These are phyloP conservation scores for Drosophila nigricruria DNA, from an alignment of 2,888 invertebrate species.

Conservation along the genomic window DNA sequence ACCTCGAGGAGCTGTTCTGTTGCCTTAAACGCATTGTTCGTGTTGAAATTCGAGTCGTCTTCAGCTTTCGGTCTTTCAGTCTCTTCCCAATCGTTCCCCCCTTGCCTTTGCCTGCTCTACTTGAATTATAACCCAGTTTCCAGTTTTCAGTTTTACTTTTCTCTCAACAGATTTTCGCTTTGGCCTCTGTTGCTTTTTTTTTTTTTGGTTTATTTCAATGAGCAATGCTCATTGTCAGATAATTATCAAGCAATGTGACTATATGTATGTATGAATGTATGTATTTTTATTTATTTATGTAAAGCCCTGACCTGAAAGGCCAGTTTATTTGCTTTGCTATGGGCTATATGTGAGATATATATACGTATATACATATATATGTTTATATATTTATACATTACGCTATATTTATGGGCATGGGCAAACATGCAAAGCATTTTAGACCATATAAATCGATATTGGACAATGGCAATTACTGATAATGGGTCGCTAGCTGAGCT, in stretches of 20 bases:
- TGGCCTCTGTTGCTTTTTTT: slow-evolving; percentile 31
- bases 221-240: slow-evolving; percentile 72
- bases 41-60: slow-evolving; percentile 65
- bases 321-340: slow-evolving; percentile 58
- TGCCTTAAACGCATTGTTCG: slow-evolving; percentile 50
- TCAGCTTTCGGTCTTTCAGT: slow-evolving; percentile 17
- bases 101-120: slow-evolving; percentile 35
- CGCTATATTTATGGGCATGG: slow-evolving; percentile 36
- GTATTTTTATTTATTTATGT: slow-evolving; percentile 29
- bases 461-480: slow-evolving; percentile 74
- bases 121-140: slow-evolving; percentile 55
- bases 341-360: slow-evolving; percentile 6
- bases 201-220: slow-evolving; percentile 44
- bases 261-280: slow-evolving; percentile 1
- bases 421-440: slow-evolving; percentile 69
- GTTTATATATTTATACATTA: slow-evolving; percentile 11
- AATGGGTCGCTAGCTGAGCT: slow-evolving; percentile 48
- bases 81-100: background rate
- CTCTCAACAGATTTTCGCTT: slow-evolving; percentile 37
- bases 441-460: slow-evolving; percentile 72
- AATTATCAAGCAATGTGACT: slow-evolving; percentile 69
- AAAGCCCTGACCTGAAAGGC: slow-evolving; percentile 76
- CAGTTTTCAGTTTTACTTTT: slow-evolving; percentile 33
- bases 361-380: background rate
- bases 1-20: slow-evolving; percentile 37